These are phyloP conservation scores for Patagioenas fasciata DNA, from an alignment of 2,113 vertebrate species.

Conservation along the genomic window DNA sequence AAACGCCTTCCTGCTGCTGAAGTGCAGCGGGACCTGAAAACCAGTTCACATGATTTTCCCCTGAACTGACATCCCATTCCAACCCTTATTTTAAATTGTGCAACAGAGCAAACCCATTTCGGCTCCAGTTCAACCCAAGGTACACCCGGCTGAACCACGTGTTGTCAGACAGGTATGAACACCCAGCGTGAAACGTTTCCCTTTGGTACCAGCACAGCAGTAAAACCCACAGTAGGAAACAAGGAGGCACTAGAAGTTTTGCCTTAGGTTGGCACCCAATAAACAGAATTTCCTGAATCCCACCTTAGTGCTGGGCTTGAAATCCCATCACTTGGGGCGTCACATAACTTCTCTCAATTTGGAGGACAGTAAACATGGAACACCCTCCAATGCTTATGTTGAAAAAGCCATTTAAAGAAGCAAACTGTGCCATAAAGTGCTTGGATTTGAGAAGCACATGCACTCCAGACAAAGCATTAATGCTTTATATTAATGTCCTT, in stretches of 20 bases:
- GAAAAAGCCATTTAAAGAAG: neutral
- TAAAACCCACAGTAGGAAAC: neutral
- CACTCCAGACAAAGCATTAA: too few relatives aligned
- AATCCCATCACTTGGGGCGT: neutral
- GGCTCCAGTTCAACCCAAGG: neutral
- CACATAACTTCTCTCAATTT: accelerated
- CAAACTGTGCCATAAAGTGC: neutral
- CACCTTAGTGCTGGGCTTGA: neutral
- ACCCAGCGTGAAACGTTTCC: accelerated
- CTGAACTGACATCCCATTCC: neutral
- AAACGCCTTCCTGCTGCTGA: neutral
- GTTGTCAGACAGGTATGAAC: neutral
- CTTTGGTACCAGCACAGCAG: neutral
- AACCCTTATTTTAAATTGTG: neutral
- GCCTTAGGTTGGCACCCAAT: neutral
- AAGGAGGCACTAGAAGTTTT: neutral
- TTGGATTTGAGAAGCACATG: neutral
- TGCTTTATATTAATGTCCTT: too few relatives aligned
- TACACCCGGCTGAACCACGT: neutral
- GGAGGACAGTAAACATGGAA: neutral
- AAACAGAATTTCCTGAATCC: neutral
- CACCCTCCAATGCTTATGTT: accelerated
- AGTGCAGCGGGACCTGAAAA: neutral
- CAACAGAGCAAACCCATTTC: neutral
- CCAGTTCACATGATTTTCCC: neutral